Evolutionary conservation across 30 jellyfish, hydroid and myxozoan species (phyloP), one percentile per base, ranked within the genome.

Genomic region (Turritopsis rubra): DNA sequence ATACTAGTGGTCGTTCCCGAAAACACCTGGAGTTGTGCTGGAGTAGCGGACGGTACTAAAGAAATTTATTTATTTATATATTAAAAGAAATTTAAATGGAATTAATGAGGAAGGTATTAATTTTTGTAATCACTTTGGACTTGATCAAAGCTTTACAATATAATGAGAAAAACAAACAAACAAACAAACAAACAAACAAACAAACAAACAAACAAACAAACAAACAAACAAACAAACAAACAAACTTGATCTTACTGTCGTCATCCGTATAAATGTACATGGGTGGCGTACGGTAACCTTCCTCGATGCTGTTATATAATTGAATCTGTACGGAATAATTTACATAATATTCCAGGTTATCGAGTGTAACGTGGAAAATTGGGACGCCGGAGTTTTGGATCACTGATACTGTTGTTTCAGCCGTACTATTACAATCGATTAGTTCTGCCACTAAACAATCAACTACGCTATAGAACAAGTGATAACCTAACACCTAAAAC

Each of bases 41-140:
- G 82, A 23, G 82, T 28, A 20, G 82, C 28, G 28, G 82, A 20
- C 28, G 82, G 82, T n/a, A 74, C 82, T 74, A 29, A 74, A 23
- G 23, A 23, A 1, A 22, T 41, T 3, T 41, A 41, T 41, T n/a
- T n/a, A n/a, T n/a, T n/a, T n/a, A n/a, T n/a, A n/a, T n/a, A n/a
- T n/a, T n/a, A n/a, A n/a, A n/a, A n/a, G n/a, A n/a, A n/a, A n/a
- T n/a, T n/a, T n/a, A n/a, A n/a, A n/a, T n/a, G n/a, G n/a, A n/a
- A n/a, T n/a, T n/a, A n/a, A n/a, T n/a, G n/a, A n/a, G n/a, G n/a
- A n/a, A n/a, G n/a, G n/a, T n/a, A n/a, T n/a, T n/a, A n/a, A n/a
- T n/a, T n/a, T n/a, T n/a, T n/a, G n/a, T n/a, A n/a, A n/a, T n/a
- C n/a, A n/a, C n/a, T n/a, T n/a, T n/a, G n/a, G n/a, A n/a, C n/a